These are phyloP conservation scores for Tragelaphus scriptus DNA, from an alignment of 2,113 vertebrate species.

Conservation along the genomic window DNA sequence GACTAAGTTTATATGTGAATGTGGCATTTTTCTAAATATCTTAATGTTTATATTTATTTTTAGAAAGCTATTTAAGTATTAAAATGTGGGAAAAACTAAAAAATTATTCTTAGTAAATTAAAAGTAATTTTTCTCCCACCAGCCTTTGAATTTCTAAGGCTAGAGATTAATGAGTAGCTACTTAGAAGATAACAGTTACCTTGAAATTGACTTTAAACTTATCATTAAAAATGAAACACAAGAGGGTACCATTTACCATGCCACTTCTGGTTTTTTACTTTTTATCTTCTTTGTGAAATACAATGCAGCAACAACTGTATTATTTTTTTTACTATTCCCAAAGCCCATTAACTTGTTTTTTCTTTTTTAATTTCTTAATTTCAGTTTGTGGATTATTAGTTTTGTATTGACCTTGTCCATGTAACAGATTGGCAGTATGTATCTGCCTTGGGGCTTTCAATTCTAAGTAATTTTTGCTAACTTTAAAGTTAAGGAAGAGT, in stretches of 20 bases:
- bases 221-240: conserved; percentile 11
- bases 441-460: background rate
- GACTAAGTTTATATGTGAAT: background rate
- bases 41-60: background rate
- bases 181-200: background rate
- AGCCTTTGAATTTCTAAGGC: background rate
- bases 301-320: background rate
- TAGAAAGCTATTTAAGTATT: background rate
- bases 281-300: background rate
- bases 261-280: background rate
- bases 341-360: background rate
- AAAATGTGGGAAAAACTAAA: conserved; percentile 23
- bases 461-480: conserved; percentile 30
- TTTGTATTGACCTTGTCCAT: background rate
- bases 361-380: background rate
- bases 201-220: conserved; percentile 37
- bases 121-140: background rate
- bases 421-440: background rate
- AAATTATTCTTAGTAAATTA: conserved; percentile 2
- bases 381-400: background rate
- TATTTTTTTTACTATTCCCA: background rate
- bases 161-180: background rate
- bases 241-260: conserved; percentile 49
- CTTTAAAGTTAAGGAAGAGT: background rate
- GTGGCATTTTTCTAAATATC: background rate